Evolutionary conservation across 2,113 vertebrate genomes (phyloP).

Genomic region (Patagioenas fasciata): DNA sequence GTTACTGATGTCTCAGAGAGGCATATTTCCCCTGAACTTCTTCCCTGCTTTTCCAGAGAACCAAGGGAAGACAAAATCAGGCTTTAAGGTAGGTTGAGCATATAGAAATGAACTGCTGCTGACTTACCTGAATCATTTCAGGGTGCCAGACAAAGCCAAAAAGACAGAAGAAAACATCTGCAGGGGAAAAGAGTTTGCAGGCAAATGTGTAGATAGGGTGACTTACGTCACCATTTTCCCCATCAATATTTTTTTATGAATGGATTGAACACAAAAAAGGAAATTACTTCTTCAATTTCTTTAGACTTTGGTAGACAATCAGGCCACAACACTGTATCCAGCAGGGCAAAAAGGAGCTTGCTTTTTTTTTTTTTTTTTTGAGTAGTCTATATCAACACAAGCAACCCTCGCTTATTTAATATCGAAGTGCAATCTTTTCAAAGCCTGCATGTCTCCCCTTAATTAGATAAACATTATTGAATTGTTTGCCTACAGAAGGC

Average conservation of each 20-base stretch:
- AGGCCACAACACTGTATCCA: not conserved
- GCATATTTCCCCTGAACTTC: not conserved
- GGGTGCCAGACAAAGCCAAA: not conserved
- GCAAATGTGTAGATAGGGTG: not conserved
- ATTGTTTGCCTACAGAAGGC: not conserved
- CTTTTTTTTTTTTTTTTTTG: not conserved
- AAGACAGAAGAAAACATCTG: not conserved
- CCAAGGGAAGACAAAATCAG: not conserved
- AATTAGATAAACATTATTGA: not conserved
- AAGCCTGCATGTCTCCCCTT: not conserved
- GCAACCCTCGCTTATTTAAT: not conserved
- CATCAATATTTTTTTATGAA: not conserved
- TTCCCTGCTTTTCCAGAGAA: not conserved
- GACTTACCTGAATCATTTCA: not conserved
- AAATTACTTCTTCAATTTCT: not conserved
- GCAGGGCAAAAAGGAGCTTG: not conserved
- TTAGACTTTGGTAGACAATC: not conserved
- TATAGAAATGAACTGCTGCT: not conserved
- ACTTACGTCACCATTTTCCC: not conserved
- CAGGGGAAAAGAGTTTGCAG: not conserved
- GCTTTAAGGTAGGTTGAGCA: not conserved
- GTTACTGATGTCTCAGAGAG: not conserved
- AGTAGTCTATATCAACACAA: not conserved
- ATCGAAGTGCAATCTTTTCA: not conserved
- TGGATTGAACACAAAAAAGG: not conserved